phyloP scores from a whole-genome alignment of 2,113 vertebrate species.

The Morone saxatilis region DNA sequence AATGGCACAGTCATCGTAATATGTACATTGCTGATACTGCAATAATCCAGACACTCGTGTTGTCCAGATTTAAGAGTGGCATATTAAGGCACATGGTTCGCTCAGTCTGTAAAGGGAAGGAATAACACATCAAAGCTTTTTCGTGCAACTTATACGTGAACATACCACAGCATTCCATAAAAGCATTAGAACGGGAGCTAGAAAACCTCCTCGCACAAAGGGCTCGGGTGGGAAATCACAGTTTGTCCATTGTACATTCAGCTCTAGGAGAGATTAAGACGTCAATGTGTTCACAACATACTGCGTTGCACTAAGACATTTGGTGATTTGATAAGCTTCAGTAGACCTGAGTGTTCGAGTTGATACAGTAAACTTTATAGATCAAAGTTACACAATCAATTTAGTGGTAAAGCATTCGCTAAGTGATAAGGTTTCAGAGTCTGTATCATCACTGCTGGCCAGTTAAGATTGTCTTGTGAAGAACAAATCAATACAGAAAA shows the following conservation, averaged over 20 bases:
- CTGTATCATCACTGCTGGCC: conserved; percentile 52
- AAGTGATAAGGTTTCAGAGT: conserved; percentile 26
- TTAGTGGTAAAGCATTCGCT: conserved; percentile 53
- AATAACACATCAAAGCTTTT: conserved; percentile 69
- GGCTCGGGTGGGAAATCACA: conserved; percentile 77
- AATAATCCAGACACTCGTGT: conserved; percentile 68
- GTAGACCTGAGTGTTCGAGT: conserved; percentile 79
- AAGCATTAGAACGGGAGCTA: conserved; percentile 51
- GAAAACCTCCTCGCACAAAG: conserved; percentile 56
- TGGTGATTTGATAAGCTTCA: conserved; percentile 78
- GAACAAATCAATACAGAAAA: conserved; percentile 42
- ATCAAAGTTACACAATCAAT: conserved; percentile 53
- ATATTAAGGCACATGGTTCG: conserved; percentile 61
- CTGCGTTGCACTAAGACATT: conserved; percentile 83
- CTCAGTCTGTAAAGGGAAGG: conserved; percentile 61
- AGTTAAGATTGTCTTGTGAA: conserved; percentile 45
- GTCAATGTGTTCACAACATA: conserved; percentile 73
- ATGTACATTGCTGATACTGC: conserved; percentile 76
- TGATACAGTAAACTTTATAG: conserved; percentile 68
- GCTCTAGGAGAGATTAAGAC: conserved; percentile 85
- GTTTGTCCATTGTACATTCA: conserved; percentile 79
- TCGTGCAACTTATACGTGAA: conserved; percentile 54
- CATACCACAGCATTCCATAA: conserved; percentile 66
- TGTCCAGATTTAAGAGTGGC: conserved; percentile 70
- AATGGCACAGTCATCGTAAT: conserved; percentile 83